These are phyloP conservation scores for Pseudomugil gertrudae DNA, from an alignment of 2,797 vertebrate genomes.

Conservation along the genomic window DNA sequence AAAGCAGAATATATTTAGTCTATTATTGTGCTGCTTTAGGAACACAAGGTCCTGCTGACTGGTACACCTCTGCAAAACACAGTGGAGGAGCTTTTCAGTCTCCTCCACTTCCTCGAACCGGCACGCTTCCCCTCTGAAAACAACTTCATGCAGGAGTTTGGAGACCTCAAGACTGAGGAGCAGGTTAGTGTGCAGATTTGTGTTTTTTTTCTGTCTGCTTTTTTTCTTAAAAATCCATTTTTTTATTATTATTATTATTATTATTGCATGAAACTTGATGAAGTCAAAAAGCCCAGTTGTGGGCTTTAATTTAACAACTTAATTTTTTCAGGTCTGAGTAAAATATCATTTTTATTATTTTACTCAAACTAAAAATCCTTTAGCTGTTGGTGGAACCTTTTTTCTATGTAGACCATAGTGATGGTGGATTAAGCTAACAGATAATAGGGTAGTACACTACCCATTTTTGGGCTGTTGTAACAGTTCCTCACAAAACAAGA, in stretches of 20 bases:
- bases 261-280: not conserved
- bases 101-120: conserved; percentile 97
- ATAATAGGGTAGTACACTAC: too few relatives aligned
- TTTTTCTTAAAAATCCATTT: not conserved
- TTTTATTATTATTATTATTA: too few relatives aligned
- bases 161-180: conserved; percentile 97
- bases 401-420: too few relatives aligned
- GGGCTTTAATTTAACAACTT: too few relatives aligned
- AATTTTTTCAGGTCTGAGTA: not conserved
- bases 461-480: not conserved
- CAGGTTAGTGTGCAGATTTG: conserved; percentile 82
- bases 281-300: too few relatives aligned
- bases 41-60: conserved; percentile 96
- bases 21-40: conserved; percentile 75
- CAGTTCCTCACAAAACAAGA: conserved; percentile 8
- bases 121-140: conserved; percentile 93
- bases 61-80: conserved; percentile 99
- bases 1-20: not conserved
- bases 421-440: too few relatives aligned
- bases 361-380: too few relatives aligned
- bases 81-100: conserved; percentile 97
- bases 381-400: too few relatives aligned
- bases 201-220: not conserved
- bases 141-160: conserved; percentile 98
- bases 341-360: too few relatives aligned